Evolutionary conservation across 2,888 invertebrate species (phyloP).

Genomic region (Gryllus longicercus): DNA sequence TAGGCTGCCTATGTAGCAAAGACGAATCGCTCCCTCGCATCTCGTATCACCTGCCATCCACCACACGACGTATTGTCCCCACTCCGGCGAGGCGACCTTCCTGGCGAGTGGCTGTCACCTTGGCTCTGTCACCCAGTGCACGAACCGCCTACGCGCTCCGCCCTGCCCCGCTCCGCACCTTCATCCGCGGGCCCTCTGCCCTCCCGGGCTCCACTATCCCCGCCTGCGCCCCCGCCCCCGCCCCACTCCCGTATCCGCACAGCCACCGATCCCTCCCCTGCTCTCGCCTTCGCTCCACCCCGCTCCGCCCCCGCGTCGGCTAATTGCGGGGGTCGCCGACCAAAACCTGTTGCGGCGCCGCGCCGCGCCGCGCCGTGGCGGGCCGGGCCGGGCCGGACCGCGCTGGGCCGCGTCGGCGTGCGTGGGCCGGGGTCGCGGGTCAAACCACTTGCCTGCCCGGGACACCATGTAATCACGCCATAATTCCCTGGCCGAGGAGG

Average conservation of each 20-base stretch:
- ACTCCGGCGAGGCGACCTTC: too few species aligned
- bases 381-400: background rate
- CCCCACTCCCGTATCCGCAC: background rate
- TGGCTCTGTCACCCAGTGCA: too few species aligned
- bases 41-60: too few species aligned
- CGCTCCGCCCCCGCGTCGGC: background rate
- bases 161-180: too few species aligned
- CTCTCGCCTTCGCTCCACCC: background rate
- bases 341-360: background rate
- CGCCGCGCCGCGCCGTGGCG: background rate
- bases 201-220: background rate
- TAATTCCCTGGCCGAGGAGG: background rate
- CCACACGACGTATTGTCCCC: too few species aligned
- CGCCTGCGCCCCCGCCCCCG: background rate
- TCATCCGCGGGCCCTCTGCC: background rate
- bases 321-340: background rate
- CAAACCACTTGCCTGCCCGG: conserved; percentile 17
- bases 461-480: background rate
- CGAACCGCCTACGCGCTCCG: too few species aligned
- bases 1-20: too few species aligned
- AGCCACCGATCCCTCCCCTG: background rate
- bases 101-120: too few species aligned
- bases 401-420: background rate
- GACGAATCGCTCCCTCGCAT: too few species aligned
- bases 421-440: conserved; percentile 5